These are phyloP conservation scores for Neopelma chrysocephalum DNA, from an alignment of 2,797 vertebrate genomes.

Conservation along the genomic window DNA sequence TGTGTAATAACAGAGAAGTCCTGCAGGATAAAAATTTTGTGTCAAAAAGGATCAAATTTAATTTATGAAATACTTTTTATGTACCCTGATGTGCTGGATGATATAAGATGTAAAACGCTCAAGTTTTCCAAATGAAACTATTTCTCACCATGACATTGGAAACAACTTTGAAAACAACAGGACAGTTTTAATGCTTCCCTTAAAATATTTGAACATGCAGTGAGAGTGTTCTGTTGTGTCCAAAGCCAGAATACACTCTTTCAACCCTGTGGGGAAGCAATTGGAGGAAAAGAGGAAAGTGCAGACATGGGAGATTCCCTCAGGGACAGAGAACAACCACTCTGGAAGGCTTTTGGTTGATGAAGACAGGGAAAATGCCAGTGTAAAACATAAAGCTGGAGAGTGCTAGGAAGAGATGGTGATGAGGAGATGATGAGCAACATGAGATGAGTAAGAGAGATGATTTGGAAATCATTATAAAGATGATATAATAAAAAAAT, in stretches of 20 bases:
- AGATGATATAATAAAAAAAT: background rate
- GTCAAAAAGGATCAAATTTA: background rate
- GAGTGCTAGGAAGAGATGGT: background rate
- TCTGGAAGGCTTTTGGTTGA: background rate
- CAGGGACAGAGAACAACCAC: background rate
- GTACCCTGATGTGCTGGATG: background rate
- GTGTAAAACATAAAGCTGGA: background rate
- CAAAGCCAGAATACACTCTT: background rate
- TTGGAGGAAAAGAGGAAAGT: background rate
- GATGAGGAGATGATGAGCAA: background rate
- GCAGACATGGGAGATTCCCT: background rate
- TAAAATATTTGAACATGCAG: background rate
- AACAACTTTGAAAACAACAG: background rate
- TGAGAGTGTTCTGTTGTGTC: background rate
- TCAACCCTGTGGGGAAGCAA: background rate
- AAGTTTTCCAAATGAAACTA: background rate
- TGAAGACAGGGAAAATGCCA: background rate
- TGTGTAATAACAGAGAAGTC: background rate
- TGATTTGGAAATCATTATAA: background rate
- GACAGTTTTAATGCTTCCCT: background rate
- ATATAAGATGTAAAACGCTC: background rate
- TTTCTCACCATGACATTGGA: background rate
- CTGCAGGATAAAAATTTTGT: background rate
- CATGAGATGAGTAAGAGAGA: accelerated
- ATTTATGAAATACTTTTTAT: background rate